phyloP scores from a whole-genome alignment of 2,797 vertebrate genomes.

The Poecilia velifera region DNA sequence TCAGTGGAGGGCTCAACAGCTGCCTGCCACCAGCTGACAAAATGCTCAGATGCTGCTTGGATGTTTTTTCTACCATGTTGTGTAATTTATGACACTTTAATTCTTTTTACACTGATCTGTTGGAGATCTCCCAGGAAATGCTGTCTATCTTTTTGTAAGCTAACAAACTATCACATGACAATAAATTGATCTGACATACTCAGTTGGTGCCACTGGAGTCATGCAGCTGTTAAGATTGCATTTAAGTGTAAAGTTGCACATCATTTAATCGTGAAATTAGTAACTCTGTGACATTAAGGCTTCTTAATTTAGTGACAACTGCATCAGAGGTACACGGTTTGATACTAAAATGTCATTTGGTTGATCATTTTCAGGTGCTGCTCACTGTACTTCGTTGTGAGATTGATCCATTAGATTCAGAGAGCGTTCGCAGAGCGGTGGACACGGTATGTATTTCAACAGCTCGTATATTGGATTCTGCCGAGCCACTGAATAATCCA shows the following conservation, averaged over 20 bases:
- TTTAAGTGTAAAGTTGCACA: background rate
- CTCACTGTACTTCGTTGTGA: background rate
- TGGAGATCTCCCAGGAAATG: background rate
- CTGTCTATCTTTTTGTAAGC: background rate
- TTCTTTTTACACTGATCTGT: background rate
- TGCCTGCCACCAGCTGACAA: background rate
- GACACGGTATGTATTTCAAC: slow-evolving; percentile 45
- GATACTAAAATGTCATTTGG: background rate
- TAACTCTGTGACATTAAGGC: background rate
- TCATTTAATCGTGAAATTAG: background rate
- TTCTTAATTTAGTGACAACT: background rate
- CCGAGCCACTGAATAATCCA: slow-evolving; percentile 73
- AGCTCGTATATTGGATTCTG: slow-evolving; percentile 51
- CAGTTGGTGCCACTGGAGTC: background rate
- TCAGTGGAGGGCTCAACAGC: background rate
- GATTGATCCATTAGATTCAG: slow-evolving; percentile 3
- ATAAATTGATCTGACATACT: background rate
- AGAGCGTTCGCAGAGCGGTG: slow-evolving; percentile 14
- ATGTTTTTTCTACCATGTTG: background rate
- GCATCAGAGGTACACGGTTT: background rate
- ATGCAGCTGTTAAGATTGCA: background rate
- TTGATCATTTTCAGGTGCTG: background rate
- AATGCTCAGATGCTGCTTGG: background rate
- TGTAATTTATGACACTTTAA: background rate
- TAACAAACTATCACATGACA: background rate